A percentile compares a stretch with the other conserved stretches of the same genome.
These are phyloP conservation scores for Platycheirus albimanus DNA, from an alignment of 2,888 invertebrate species.

Conservation along the genomic window DNA sequence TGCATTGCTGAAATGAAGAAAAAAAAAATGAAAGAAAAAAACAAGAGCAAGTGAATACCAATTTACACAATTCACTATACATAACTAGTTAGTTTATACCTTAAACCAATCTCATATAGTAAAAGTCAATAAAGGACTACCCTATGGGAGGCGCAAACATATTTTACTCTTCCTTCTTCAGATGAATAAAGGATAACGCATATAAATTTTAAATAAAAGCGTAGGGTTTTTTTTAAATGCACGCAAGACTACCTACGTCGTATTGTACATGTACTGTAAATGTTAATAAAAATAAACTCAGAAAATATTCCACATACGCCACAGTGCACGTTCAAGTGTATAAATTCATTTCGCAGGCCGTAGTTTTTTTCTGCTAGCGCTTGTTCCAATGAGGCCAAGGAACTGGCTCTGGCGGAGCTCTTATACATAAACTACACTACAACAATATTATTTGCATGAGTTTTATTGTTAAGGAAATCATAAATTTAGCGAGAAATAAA, in stretches of 20 bases:
- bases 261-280: slow-evolving; percentile 13
- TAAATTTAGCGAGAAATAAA: slow-evolving; percentile 50
- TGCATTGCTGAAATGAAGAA: slow-evolving; percentile 85
- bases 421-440: neutral
- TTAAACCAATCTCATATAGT: slow-evolving; percentile 15
- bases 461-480: slow-evolving; percentile 61
- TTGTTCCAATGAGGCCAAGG: slow-evolving; percentile 31
- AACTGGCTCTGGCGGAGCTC: slow-evolving; percentile 20
- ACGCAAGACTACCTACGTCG: neutral
- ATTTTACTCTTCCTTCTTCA: neutral
- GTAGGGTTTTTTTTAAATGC: slow-evolving; percentile 4
- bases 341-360: slow-evolving; percentile 15
- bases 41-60: slow-evolving; percentile 43
- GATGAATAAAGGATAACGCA: slow-evolving; percentile 26
- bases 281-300: neutral
- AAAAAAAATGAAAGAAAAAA: slow-evolving; percentile 30
- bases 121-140: slow-evolving; percentile 41
- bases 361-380: neutral
- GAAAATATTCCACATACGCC: slow-evolving; percentile 55
- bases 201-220: slow-evolving; percentile 35
- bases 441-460: slow-evolving; percentile 37
- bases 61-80: slow-evolving; percentile 64
- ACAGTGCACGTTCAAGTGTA: slow-evolving; percentile 32
- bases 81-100: slow-evolving; percentile 54
- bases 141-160: slow-evolving; percentile 1